phyloP scores from a whole-genome alignment of 2,888 invertebrate genomes.

The Plagiodera versicolora region DNA sequence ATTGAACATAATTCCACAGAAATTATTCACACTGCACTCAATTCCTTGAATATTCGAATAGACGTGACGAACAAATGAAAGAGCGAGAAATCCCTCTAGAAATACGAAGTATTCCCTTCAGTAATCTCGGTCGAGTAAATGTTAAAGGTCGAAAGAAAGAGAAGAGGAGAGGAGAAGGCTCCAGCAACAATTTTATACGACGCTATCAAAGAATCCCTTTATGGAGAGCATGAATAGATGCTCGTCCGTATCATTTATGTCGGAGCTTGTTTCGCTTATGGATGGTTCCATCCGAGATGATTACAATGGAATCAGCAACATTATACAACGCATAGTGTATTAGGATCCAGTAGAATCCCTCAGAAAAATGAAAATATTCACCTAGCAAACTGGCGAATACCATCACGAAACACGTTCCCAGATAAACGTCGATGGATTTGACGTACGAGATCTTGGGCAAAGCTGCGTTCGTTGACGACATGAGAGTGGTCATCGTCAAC shows the following conservation, averaged over 20 bases:
- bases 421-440: constrained; percentile 95
- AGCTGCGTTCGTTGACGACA: constrained; percentile 95
- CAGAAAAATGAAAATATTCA: constrained; percentile 61
- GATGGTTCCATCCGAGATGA: background rate
- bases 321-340: background rate
- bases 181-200: constrained; percentile 25
- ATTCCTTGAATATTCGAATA: constrained; percentile 22
- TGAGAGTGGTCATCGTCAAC: constrained; percentile 96
- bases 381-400: constrained; percentile 96
- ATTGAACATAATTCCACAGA: constrained; percentile 3
- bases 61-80: constrained; percentile 13
- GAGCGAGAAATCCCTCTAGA: constrained; percentile 7
- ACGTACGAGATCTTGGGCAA: constrained; percentile 98
- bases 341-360: no score
- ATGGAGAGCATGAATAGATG: constrained; percentile 21
- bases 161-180: constrained; percentile 18
- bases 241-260: constrained; percentile 20
- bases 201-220: constrained; percentile 29
- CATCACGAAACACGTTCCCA: constrained; percentile 98
- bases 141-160: constrained; percentile 23
- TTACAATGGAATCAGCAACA: background rate
- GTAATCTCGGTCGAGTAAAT: constrained; percentile 23
- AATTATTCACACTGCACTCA: constrained; percentile 15
- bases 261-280: constrained; percentile 12
- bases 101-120: constrained; percentile 16